Conservation (phyloP, 2,888 invertebrate genomes). For the Mythimna impura region DNA sequence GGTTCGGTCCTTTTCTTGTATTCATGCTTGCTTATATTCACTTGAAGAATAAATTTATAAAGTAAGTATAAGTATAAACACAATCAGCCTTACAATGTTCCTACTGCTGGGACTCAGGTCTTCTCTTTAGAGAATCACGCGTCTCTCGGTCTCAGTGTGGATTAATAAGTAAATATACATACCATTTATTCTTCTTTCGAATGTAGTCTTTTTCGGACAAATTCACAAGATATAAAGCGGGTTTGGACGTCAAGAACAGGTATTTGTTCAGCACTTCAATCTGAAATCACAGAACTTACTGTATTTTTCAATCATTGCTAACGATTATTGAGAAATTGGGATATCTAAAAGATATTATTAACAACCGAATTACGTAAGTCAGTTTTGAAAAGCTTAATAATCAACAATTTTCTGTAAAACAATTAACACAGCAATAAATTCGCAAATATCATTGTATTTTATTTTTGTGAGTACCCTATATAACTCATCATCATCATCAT, state of each 20-base stretch:
- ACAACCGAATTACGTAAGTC: background rate
- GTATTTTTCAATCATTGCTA: background rate
- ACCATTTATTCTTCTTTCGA: slow-evolving; percentile 99
- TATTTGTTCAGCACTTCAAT: slow-evolving; percentile 99
- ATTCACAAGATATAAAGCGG: slow-evolving; percentile 99
- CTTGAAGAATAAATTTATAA: too few relatives aligned
- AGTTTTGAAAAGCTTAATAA: background rate
- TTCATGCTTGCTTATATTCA: too few relatives aligned
- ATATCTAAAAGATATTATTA: background rate
- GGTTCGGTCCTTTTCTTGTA: background rate
- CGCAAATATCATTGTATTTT: background rate
- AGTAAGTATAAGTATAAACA: too few relatives aligned
- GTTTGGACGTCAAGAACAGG: slow-evolving; percentile 99
- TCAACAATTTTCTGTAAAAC: background rate
- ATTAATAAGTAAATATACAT: slow-evolving; percentile 11
- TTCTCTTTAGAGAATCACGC: too few relatives aligned
- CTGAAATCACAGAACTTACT: slow-evolving; percentile 88
- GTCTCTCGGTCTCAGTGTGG: too few relatives aligned
- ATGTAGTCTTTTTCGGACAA: slow-evolving; percentile 99
- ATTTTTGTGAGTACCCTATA: background rate
- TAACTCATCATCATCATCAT: too few relatives aligned
- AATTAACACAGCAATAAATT: background rate
- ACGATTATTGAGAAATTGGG: background rate
- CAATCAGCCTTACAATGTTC: too few relatives aligned
- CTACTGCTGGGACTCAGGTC: background rate